Base-by-base conservation (phyloP, 37 sponge, comb jelly and placozoan genomes). In the Bolinopsis microptera region DNA sequence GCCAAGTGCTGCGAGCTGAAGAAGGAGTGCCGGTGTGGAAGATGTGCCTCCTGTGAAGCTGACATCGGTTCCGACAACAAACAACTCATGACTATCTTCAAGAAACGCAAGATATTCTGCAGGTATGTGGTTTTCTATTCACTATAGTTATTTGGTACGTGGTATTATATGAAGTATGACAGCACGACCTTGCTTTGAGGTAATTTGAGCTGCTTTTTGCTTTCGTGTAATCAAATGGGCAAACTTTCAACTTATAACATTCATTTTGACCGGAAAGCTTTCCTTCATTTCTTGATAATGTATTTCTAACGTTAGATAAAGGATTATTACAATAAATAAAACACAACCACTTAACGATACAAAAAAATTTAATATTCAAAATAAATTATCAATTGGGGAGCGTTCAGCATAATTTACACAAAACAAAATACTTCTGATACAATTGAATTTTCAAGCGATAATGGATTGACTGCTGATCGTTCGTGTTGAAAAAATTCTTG, bases 1-100 rank as follows among this genome's bases (percentile, higher is more conserved):
- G 35, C 80, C 35, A 77, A 77, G 80, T 77, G 80, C 80, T 77
- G 80, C 33, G 80, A 77, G 33, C 36, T 18, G 34, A 31, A 77
- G 80, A 77, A 35, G 18, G 80, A 77, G 2, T 77, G 80, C 21
- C 27, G 80, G 2, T 77, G 80, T 34, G 32, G 33, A 18, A 35
- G 0, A 13, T 77, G 80, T 77, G 22, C 36, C 9, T 9, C 27
- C 1, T 77, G 80, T 32, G 80, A 77, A 1, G 36, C 2, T 32
- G 80, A 77, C 33, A 1, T 77, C 22, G 80, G 1, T 32, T 24
- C 30, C 22, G 80, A 77, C 9, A 35, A 35, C 35, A 77, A 35
- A 18, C 80, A 77, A 34, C 35, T 77, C 33, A 77, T 32, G 80
- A 77, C 32, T 36, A 77, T 77, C 33, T 77, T 77, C 37, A 77